Evolutionary conservation across 2,797 vertebrate genomes (phyloP), one percentile per base, ranked within the genome.

Genomic region (Amphiprion clarkii): DNA sequence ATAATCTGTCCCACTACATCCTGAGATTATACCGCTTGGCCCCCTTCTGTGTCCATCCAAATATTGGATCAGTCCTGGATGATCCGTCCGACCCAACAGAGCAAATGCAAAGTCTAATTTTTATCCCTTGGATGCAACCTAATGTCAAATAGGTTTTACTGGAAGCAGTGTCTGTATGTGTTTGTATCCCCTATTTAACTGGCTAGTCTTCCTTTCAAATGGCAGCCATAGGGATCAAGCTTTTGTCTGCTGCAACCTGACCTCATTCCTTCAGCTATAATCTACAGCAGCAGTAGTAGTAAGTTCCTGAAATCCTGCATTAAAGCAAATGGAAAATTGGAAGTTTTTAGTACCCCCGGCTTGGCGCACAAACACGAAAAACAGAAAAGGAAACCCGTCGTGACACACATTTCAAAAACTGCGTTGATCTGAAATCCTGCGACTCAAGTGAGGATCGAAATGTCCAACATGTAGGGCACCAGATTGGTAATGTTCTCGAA

Each of bases 21-120:
- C 72, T 82, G 77, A 84, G 90, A 93, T 94, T 91, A 93, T 87
- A 77, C 59, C 49, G 57, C 76, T 85, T 79, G 81, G 42, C 69
- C 81, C 75, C 72, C 39, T 74, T 83, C 81, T 87, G 68, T 7
- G 48, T 83, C 85, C 77, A 62, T 89, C 90, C 82, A 92, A 93
- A 94, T 90, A 92, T 91, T 88, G 84, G 89, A 93, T 94, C 84
- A 93, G 88, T 83, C 79, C 68, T 65, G 90, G 91, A 94, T 94
- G 81, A 94, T 92, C 91, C 75, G 12, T 71, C 60, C 16, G 33
- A 56, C 77, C 74, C 78, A 70, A 73, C 73, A 82, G 71, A 89
- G 88, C 78, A 72, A 84, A 74, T 55, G 78, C 72, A 25, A 85
- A 87, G 81, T 86, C 80, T 67, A 78, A 88, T 89, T 93, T 92